phyloP scores from a whole-genome alignment of 2,888 invertebrate species.

The Leucoptera coffeella region DNA sequence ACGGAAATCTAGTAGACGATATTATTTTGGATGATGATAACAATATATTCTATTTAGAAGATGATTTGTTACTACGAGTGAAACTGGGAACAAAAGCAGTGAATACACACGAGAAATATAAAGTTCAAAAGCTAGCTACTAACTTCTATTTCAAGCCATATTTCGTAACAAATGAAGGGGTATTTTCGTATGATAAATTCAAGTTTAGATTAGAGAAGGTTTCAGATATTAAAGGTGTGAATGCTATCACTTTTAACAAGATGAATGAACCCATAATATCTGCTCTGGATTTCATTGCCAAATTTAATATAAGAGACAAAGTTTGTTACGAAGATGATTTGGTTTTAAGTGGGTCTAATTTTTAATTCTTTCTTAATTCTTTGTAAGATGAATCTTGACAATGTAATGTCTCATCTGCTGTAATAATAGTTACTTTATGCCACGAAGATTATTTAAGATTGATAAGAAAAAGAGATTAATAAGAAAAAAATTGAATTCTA shows the following conservation, averaged over 20 bases:
- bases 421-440: too few relatives aligned
- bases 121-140: slow-evolving; percentile 16
- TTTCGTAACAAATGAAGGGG: slow-evolving; percentile 18
- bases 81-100: slow-evolving; percentile 24
- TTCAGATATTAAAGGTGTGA: slow-evolving; percentile 18
- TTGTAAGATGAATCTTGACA: too few relatives aligned
- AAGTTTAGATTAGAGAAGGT: slow-evolving; percentile 30
- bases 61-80: slow-evolving; percentile 18
- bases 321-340: slow-evolving; percentile 17
- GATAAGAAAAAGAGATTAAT: too few relatives aligned
- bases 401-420: too few relatives aligned
- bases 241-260: slow-evolving; percentile 21
- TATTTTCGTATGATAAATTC: slow-evolving; percentile 31
- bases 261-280: slow-evolving; percentile 25
- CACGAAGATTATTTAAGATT: too few relatives aligned
- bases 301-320: slow-evolving; percentile 15
- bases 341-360: too few relatives aligned
- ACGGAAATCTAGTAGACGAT: slow-evolving; percentile 16
- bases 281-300: slow-evolving; percentile 17
- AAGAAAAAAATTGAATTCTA: too few relatives aligned
- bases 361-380: too few relatives aligned
- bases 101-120: slow-evolving; percentile 20
- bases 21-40: slow-evolving; percentile 25
- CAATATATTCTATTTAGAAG: slow-evolving; percentile 23
- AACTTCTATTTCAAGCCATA: slow-evolving; percentile 19